phyloP scores from a whole-genome alignment of 2,888 invertebrate species.

The Tetropium fuscum region DNA sequence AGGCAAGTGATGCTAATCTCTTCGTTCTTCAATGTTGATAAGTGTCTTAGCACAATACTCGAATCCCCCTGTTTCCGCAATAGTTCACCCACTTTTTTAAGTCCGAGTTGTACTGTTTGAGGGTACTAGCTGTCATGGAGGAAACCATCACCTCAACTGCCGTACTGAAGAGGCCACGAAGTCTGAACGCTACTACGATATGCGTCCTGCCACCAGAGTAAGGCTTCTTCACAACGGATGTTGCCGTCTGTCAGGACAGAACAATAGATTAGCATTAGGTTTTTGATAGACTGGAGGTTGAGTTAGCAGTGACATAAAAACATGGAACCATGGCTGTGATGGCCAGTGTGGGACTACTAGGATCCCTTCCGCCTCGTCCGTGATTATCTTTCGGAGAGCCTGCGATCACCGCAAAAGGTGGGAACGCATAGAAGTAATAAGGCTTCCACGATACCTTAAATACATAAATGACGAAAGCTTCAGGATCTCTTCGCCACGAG shows the following conservation, averaged over 20 bases:
- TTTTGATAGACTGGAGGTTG: conserved; percentile 13
- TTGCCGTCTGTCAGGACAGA: conserved; percentile 10
- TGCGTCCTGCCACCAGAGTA: conserved; percentile 28
- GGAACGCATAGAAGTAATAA: conserved; percentile 30
- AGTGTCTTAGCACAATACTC: too few species aligned
- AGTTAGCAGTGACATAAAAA: conserved; percentile 10
- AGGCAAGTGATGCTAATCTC: too few species aligned
- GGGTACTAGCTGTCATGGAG: conserved; percentile 5
- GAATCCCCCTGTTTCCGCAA: neutral
- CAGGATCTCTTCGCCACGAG: conserved; percentile 24
- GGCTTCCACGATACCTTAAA: conserved; percentile 25
- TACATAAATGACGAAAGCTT: conserved; percentile 27
- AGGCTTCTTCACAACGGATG: conserved; percentile 20
- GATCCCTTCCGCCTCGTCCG: conserved; percentile 27
- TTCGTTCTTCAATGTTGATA: too few species aligned
- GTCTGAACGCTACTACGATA: conserved; percentile 21
- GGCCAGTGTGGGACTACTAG: conserved; percentile 26
- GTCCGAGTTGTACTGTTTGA: conserved; percentile 30
- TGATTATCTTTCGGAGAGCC: conserved; percentile 13
- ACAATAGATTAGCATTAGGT: conserved; percentile 15
- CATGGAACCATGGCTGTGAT: conserved; percentile 23
- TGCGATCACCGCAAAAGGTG: conserved; percentile 23
- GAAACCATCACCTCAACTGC: neutral
- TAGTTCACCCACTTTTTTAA: conserved; percentile 29
- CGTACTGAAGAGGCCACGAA: neutral